Percentiles rank a stretch among this genome's conserved stretches.
phyloP scores from a whole-genome alignment of 2,113 vertebrate genomes.

The Dendrocopos noguchii region DNA sequence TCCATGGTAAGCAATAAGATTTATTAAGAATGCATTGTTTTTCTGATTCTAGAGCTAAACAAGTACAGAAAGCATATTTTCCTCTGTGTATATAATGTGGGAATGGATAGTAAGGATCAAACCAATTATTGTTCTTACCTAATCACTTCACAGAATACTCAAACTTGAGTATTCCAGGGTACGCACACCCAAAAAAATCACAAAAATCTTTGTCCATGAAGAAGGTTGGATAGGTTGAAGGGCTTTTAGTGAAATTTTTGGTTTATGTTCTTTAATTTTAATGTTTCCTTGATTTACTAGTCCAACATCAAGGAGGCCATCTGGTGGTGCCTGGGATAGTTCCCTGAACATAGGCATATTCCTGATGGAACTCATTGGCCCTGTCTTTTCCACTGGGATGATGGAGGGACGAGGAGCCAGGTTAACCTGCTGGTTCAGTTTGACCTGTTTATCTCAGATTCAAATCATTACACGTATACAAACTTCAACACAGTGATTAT shows the following conservation, averaged over 20 bases:
- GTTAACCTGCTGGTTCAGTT: no score
- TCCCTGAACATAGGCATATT: neutral
- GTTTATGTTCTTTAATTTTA: neutral
- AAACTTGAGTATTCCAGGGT: neutral
- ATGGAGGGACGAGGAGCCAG: no score
- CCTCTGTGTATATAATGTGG: fast-evolving
- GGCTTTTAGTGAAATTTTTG: neutral
- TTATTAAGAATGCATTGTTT: neutral
- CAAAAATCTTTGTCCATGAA: neutral
- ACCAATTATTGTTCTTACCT: neutral
- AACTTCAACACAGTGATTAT: neutral
- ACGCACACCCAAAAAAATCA: neutral
- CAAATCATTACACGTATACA: no score
- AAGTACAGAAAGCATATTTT: neutral
- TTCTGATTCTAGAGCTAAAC: neutral
- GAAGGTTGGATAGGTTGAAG: neutral
- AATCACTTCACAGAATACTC: neutral
- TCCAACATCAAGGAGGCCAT: neutral
- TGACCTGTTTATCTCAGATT: no score
- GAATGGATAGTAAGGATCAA: neutral
- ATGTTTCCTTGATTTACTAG: neutral
- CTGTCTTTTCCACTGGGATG: no score
- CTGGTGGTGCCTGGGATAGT: neutral
- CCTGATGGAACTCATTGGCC: neutral
- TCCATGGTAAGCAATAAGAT: neutral